Percentiles rank a stretch among this genome's conserved stretches.
Evolutionary conservation across 2,888 invertebrate genomes (phyloP).

Genomic region (Anaspis maculata): DNA sequence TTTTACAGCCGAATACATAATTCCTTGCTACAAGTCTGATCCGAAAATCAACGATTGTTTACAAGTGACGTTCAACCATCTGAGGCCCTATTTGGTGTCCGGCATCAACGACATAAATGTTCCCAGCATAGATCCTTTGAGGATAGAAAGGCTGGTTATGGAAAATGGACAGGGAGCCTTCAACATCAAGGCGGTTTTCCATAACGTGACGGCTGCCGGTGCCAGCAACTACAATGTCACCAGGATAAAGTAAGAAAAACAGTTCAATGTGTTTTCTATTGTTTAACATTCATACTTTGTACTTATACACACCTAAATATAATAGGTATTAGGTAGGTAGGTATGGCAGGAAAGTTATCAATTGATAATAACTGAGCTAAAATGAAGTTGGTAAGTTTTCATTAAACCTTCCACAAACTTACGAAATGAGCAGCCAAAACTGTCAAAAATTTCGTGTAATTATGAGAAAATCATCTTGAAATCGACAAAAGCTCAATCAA

Average conservation of each 20-base stretch:
- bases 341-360: too few species aligned
- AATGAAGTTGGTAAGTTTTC: too few species aligned
- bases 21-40: slow-evolving; percentile 60
- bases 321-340: too few species aligned
- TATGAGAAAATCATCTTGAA: too few species aligned
- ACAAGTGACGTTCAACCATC: slow-evolving; percentile 61
- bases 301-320: too few species aligned
- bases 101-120: slow-evolving; percentile 66
- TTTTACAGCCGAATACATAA: slow-evolving; percentile 62
- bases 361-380: too few species aligned
- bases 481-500: too few species aligned
- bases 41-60: slow-evolving; percentile 59
- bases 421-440: too few species aligned
- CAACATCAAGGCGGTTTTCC: slow-evolving; percentile 63
- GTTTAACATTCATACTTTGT: too few species aligned
- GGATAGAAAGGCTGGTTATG: slow-evolving; percentile 63
- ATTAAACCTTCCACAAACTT: too few species aligned
- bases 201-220: slow-evolving; percentile 67
- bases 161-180: slow-evolving; percentile 72
- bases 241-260: slow-evolving; percentile 44
- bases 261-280: slow-evolving; percentile 2
- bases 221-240: slow-evolving; percentile 66
- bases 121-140: slow-evolving; percentile 66
- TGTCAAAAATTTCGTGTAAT: too few species aligned
- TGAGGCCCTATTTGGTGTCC: slow-evolving; percentile 59